Conservation (phyloP, 2,888 invertebrate species). For the Neoascia interrupta region DNA sequence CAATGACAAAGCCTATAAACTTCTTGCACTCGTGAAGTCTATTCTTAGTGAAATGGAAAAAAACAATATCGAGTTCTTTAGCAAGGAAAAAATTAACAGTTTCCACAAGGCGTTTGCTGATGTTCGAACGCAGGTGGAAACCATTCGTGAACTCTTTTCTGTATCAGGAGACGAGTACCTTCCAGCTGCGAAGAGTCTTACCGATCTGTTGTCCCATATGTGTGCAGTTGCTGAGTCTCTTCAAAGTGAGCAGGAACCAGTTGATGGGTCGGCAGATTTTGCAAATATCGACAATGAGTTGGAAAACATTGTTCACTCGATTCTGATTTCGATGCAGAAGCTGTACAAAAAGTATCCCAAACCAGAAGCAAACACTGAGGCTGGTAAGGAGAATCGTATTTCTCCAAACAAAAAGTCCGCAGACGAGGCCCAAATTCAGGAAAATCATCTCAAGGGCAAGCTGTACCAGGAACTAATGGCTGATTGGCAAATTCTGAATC, state of each 20-base stretch:
- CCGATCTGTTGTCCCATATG: slow-evolving; percentile 71
- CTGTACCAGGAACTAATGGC: slow-evolving; percentile 83
- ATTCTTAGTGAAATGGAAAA: slow-evolving; percentile 72
- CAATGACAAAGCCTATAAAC: slow-evolving; percentile 66
- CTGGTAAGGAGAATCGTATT: slow-evolving; percentile 54
- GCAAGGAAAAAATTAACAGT: slow-evolving; percentile 71
- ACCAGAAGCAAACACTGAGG: background rate
- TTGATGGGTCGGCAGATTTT: slow-evolving; percentile 50
- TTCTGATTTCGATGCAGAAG: slow-evolving; percentile 82
- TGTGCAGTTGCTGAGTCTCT: slow-evolving; percentile 26
- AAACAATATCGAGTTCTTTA: slow-evolving; percentile 74
- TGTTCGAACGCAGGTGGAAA: slow-evolving; percentile 13
- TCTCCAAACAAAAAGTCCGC: slow-evolving; percentile 42
- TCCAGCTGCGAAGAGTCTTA: slow-evolving; percentile 74
- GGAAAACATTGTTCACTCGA: slow-evolving; percentile 80
- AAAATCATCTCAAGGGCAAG: slow-evolving; percentile 85
- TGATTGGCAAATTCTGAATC: slow-evolving; percentile 83
- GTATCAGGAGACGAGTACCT: slow-evolving; percentile 68
- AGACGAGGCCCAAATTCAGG: slow-evolving; percentile 79
- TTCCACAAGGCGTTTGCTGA: slow-evolving; percentile 22
- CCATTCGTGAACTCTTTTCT: slow-evolving; percentile 33
- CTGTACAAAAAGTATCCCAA: slow-evolving; percentile 81
- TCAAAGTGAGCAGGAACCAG: background rate
- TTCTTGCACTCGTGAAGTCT: slow-evolving; percentile 71
- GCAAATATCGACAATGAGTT: slow-evolving; percentile 77